A percentile compares a stretch with the other conserved stretches of the same genome.
phyloP scores from a whole-genome alignment of 2,888 invertebrate species.

The Eilema depressum region DNA sequence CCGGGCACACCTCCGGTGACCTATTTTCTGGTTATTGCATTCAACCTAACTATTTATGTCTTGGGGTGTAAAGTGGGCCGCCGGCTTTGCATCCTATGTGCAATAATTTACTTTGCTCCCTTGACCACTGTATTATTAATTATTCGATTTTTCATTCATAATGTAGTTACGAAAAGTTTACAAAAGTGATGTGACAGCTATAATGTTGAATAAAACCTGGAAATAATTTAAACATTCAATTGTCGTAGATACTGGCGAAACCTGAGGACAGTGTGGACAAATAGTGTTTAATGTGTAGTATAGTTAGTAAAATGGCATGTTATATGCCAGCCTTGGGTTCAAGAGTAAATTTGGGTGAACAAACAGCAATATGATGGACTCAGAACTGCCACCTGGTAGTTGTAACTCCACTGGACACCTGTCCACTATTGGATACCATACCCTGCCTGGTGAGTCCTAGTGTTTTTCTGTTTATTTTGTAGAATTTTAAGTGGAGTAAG shows the following conservation, averaged over 20 bases:
- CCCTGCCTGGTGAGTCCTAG: conserved; percentile 70
- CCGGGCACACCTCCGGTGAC: conserved; percentile 86
- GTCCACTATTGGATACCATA: conserved; percentile 84
- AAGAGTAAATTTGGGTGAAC: conserved; percentile 53
- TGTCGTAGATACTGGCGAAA: conserved; percentile 43
- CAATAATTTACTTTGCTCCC: conserved; percentile 59
- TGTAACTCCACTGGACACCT: conserved; percentile 85
- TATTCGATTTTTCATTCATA: conserved; percentile 30
- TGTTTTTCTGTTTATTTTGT: background rate
- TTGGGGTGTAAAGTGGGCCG: conserved; percentile 78
- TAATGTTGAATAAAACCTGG: conserved; percentile 29
- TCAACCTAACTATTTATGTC: conserved; percentile 83
- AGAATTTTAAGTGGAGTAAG: background rate
- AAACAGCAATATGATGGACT: conserved; percentile 79
- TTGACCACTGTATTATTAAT: conserved; percentile 35
- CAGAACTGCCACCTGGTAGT: conserved; percentile 83
- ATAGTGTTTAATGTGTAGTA: conserved; percentile 58
- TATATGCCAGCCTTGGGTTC: conserved; percentile 50
- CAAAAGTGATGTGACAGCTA: conserved; percentile 31
- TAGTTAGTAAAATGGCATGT: conserved; percentile 60
- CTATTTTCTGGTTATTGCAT: conserved; percentile 86
- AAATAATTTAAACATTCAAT: conserved; percentile 40
- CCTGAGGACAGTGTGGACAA: conserved; percentile 30
- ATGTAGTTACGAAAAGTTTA: conserved; percentile 25
- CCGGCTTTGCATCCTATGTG: conserved; percentile 72